Conservation (phyloP, 2,888 invertebrate genomes). For the Orthosia gracilis region DNA sequence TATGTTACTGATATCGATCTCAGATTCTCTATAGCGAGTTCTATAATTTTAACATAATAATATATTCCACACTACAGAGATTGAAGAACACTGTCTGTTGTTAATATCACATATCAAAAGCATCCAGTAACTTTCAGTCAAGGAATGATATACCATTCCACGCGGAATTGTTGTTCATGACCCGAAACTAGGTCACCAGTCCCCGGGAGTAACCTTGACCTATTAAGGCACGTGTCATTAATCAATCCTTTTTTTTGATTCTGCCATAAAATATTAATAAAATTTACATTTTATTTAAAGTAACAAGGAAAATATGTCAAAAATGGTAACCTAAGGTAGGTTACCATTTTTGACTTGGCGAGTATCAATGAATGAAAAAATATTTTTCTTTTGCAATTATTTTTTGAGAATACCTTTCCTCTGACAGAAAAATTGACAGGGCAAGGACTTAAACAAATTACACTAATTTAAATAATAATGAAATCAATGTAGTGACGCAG, state of each 20-base stretch:
- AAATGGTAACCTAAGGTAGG: neutral
- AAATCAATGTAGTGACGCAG: too few species aligned
- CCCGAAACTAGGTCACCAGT: conserved; percentile 70
- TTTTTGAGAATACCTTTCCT: too few species aligned
- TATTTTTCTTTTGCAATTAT: neutral
- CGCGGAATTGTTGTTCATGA: conserved; percentile 69
- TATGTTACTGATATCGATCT: too few species aligned
- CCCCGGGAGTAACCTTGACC: conserved; percentile 70
- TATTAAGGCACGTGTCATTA: neutral
- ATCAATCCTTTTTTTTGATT: neutral
- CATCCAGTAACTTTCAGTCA: neutral
- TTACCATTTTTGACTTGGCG: neutral
- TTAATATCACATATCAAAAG: neutral
- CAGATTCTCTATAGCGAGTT: too few species aligned
- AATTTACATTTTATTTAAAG: neutral
- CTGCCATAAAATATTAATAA: neutral
- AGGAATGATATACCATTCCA: neutral
- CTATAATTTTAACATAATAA: too few species aligned
- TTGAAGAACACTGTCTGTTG: neutral
- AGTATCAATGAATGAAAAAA: neutral
- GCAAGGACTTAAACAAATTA: too few species aligned
- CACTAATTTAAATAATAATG: too few species aligned
- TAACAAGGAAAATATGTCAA: conserved; percentile 6
- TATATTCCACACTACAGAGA: too few species aligned
- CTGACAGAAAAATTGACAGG: neutral